Percentiles rank a stretch among this genome's conserved stretches.
phyloP scores from a whole-genome alignment of 2,888 invertebrate genomes.

The Tryphoninae sp. region DNA sequence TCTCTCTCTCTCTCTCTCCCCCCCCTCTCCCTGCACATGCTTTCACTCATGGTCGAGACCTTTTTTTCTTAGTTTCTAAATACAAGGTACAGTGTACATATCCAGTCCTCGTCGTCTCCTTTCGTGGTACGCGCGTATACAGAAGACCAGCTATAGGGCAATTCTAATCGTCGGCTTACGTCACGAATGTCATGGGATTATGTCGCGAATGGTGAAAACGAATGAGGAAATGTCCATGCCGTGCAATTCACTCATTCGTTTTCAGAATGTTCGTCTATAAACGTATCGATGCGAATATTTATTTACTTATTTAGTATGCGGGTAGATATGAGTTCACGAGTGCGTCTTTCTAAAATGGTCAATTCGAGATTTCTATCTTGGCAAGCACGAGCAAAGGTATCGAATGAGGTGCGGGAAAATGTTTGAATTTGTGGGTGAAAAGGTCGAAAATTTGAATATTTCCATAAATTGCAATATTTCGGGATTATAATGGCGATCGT shows the following conservation, averaged over 20 bases:
- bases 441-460: too few relatives aligned
- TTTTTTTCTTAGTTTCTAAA: conserved; percentile 60
- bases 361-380: neutral
- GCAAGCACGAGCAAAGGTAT: conserved; percentile 36
- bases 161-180: conserved; percentile 48
- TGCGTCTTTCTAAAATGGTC: too few relatives aligned
- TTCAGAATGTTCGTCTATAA: too few relatives aligned
- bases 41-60: conserved; percentile 47
- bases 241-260: too few relatives aligned
- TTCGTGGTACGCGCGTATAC: conserved; percentile 22
- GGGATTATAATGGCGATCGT: too few relatives aligned
- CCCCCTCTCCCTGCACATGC: conserved; percentile 14
- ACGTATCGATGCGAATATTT: too few relatives aligned
- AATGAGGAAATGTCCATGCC: conserved; percentile 29
- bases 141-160: conserved; percentile 2
- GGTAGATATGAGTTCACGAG: too few relatives aligned
- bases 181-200: conserved; percentile 58
- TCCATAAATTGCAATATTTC: too few relatives aligned
- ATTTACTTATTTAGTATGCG: too few relatives aligned
- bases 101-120: conserved; percentile 43
- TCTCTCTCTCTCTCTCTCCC: conserved; percentile 13
- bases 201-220: conserved; percentile 33
- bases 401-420: neutral
- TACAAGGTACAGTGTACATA: conserved; percentile 16
- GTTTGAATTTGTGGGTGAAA: too few relatives aligned